Percentiles rank a stretch among this genome's conserved stretches.
phyloP scores from a whole-genome alignment of 2,888 invertebrate species.

The Hemaris fuciformis region DNA sequence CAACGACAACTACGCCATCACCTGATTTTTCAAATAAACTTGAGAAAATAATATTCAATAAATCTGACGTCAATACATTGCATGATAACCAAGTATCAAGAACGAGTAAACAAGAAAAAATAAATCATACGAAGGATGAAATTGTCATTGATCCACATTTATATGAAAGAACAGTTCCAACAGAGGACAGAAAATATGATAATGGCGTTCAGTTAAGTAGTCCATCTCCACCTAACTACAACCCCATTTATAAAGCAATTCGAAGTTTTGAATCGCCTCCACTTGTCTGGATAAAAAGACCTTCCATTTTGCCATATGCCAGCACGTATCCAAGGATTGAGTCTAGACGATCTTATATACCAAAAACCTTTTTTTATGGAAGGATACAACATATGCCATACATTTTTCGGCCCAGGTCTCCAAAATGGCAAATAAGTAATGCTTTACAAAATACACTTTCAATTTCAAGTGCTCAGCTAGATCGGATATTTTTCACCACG shows the following conservation, averaged over 20 bases:
- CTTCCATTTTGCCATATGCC: background rate
- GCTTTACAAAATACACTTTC: background rate
- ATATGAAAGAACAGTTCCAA: background rate
- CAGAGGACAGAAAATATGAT: background rate
- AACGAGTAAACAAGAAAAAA: background rate
- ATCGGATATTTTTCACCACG: background rate
- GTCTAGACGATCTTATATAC: background rate
- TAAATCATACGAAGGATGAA: background rate
- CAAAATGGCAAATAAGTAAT: background rate
- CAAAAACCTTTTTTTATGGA: background rate
- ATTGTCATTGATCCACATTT: background rate
- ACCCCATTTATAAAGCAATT: background rate
- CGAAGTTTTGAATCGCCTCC: background rate
- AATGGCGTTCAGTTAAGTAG: background rate
- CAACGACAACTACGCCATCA: background rate
- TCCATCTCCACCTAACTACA: background rate
- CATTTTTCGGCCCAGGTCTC: background rate
- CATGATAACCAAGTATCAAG: background rate
- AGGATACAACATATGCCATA: background rate
- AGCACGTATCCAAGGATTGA: background rate
- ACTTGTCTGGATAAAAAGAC: background rate
- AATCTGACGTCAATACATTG: too few relatives aligned
- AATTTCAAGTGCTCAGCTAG: background rate
- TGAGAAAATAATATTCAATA: background rate
- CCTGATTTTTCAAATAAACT: background rate